phyloP scores from a whole-genome alignment of 2,797 vertebrate genomes.

The Amniataba percoides region DNA sequence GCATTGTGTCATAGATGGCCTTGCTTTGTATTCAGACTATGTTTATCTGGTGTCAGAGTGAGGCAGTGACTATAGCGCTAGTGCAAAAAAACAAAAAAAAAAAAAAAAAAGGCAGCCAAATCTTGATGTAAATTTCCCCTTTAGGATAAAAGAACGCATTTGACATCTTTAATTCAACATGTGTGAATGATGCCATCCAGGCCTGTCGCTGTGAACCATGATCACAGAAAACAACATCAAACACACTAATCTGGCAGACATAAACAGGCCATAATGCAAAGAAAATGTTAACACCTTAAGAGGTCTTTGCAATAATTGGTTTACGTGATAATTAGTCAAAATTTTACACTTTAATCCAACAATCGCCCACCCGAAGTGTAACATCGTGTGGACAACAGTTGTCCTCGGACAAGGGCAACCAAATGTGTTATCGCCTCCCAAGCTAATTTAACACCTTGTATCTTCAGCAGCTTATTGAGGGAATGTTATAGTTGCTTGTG shows the following conservation, averaged over 20 bases:
- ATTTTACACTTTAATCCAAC: constrained; percentile 12
- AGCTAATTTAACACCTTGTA: constrained; percentile 36
- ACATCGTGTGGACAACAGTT: neutral
- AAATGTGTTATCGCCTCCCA: constrained; percentile 20
- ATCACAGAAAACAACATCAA: constrained; percentile 3
- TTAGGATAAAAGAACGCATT: neutral
- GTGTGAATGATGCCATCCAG: neutral
- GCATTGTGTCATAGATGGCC: neutral
- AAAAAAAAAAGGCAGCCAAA: neutral
- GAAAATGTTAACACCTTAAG: neutral
- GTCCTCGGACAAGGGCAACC: constrained; percentile 25
- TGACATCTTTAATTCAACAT: constrained; percentile 10
- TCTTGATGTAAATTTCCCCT: neutral
- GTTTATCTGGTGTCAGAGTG: neutral
- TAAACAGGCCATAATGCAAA: neutral
- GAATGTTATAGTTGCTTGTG: constrained; percentile 9
- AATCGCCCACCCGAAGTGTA: neutral
- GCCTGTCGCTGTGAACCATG: neutral
- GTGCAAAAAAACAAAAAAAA: too few species aligned
- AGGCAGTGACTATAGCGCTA: neutral
- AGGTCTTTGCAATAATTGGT: neutral
- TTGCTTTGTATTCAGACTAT: neutral
- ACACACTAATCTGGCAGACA: constrained; percentile 1
- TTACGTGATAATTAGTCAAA: neutral
- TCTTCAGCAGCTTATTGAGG: constrained; percentile 37